A percentile compares a stretch with the other conserved stretches of the same genome.
phyloP scores from a whole-genome alignment of 2,797 vertebrate genomes.

The Nyctalus aviator region DNA sequence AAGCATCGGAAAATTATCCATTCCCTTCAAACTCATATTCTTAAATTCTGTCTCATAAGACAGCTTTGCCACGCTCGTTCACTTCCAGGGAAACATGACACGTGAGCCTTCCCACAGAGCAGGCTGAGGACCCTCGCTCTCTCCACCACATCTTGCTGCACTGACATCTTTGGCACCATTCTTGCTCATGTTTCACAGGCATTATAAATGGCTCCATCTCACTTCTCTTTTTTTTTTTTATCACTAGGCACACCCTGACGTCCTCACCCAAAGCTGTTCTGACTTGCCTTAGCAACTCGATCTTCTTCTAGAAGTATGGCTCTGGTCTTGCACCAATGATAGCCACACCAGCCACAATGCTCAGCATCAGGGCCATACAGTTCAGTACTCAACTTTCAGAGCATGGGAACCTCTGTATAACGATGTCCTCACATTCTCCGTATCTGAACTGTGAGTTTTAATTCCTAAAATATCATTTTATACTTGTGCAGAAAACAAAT shows the following conservation, averaged over 20 bases:
- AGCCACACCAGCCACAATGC: neutral
- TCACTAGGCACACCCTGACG: neutral
- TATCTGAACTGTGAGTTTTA: neutral
- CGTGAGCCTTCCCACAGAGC: neutral
- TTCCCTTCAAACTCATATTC: conserved; percentile 44
- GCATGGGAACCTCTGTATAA: neutral
- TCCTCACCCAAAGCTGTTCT: neutral
- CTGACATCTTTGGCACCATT: neutral
- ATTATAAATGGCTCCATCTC: neutral
- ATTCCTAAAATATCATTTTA: neutral
- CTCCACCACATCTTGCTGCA: neutral
- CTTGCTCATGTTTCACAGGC: neutral
- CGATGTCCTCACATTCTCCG: neutral
- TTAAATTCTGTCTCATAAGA: conserved; percentile 47
- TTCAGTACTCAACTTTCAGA: neutral
- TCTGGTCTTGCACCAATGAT: neutral
- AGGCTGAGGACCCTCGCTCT: neutral
- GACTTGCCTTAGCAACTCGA: neutral
- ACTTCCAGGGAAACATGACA: neutral
- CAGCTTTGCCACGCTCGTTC: neutral
- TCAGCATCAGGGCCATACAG: neutral
- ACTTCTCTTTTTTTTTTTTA: neutral
- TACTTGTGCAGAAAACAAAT: neutral
- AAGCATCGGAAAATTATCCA: conserved; percentile 68
- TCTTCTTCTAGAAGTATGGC: neutral